A percentile compares a stretch with the other conserved stretches of the same genome.
Conservation (phyloP, 2,888 invertebrate species). For the Timandra comae region DNA sequence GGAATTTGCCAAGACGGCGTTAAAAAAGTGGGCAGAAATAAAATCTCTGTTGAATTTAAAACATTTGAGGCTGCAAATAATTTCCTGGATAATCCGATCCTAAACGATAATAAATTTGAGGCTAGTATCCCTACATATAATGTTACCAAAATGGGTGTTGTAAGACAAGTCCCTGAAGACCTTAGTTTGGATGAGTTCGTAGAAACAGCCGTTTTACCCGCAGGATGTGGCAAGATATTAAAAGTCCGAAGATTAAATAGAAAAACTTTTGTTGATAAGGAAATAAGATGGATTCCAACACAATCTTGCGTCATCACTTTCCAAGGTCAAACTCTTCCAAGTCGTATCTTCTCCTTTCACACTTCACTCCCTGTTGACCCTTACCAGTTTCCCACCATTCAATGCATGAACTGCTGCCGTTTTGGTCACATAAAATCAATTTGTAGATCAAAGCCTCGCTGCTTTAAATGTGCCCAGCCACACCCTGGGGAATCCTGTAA, state of each 20-base stretch:
- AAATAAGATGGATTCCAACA: background rate
- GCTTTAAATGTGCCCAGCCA: constrained; percentile 5
- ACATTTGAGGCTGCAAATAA: background rate
- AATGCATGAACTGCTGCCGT: constrained; percentile 16
- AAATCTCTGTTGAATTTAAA: background rate
- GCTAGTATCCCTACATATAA: constrained; percentile 25
- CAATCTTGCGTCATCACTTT: constrained; percentile 2
- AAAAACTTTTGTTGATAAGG: background rate
- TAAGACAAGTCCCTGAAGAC: too few species aligned
- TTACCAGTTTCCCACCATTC: constrained; percentile 14
- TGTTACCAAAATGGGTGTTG: constrained; percentile 39
- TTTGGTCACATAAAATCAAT: constrained; percentile 17
- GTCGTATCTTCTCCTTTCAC: constrained; percentile 5
- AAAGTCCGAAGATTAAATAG: too few species aligned
- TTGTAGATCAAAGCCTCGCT: constrained; percentile 17
- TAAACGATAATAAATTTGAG: background rate
- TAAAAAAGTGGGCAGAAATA: background rate
- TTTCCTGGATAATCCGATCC: background rate
- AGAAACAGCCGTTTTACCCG: too few species aligned
- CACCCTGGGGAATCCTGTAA: background rate
- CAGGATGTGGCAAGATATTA: too few species aligned
- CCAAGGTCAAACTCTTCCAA: constrained; percentile 5
- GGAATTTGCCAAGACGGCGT: background rate
- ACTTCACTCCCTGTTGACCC: constrained; percentile 7
- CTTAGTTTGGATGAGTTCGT: too few species aligned